Conservation (phyloP, 2,888 invertebrate species). For the Coleophora flavipennella region DNA sequence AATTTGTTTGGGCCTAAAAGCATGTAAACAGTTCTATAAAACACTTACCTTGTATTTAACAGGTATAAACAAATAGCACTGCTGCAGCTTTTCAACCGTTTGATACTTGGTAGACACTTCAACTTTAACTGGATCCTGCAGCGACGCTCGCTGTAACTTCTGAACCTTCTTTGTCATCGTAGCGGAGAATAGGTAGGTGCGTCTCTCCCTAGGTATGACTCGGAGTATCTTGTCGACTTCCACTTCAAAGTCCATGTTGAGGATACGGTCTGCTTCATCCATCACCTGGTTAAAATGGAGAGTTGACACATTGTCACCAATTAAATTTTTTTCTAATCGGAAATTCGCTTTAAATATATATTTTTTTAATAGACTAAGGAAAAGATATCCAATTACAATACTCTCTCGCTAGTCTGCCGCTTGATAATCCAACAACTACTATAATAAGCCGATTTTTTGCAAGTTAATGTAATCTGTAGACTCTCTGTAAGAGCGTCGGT, state of each 20-base stretch:
- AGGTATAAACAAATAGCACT: constrained; percentile 96
- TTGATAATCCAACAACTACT: too few species aligned
- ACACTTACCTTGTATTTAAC: constrained; percentile 89
- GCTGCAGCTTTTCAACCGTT: constrained; percentile 96
- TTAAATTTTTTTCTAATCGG: constrained; percentile 20
- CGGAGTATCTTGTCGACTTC: constrained; percentile 96
- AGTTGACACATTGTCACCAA: constrained; percentile 37
- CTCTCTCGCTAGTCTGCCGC: too few species aligned
- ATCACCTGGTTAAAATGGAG: constrained; percentile 88
- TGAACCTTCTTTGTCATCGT: constrained; percentile 99
- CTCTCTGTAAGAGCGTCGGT: too few species aligned
- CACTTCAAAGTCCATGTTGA: constrained; percentile 99
- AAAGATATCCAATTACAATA: too few species aligned
- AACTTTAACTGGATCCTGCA: constrained; percentile 95
- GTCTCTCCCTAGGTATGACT: constrained; percentile 90
- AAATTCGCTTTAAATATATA: too few species aligned
- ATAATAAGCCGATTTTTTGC: too few species aligned
- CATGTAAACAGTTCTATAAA: too few species aligned
- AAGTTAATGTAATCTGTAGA: too few species aligned
- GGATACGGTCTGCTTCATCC: constrained; percentile 99
- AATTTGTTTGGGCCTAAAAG: too few species aligned
- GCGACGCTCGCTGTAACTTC: constrained; percentile 95
- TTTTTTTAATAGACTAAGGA: too few species aligned
- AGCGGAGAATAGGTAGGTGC: constrained; percentile 96
- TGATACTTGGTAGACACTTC: constrained; percentile 98